These are phyloP conservation scores for Clistopyga incitator DNA, from an alignment of 2,888 invertebrate genomes.

Conservation along the genomic window DNA sequence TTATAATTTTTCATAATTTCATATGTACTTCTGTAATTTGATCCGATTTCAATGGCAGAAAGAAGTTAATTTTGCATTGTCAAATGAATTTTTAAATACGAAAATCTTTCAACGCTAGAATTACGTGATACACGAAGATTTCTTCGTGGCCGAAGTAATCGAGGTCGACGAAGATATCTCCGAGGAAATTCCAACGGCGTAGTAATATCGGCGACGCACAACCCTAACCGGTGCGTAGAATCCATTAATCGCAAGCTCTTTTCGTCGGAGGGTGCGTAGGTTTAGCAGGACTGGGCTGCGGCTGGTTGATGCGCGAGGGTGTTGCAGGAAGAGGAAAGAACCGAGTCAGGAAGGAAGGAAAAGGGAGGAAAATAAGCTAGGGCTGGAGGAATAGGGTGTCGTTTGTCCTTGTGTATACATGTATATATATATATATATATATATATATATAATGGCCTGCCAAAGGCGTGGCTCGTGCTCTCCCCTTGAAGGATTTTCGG, in stretches of 20 bases:
- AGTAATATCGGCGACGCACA: conserved; percentile 1
- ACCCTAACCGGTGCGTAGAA: conserved; percentile 22
- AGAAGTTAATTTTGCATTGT: too few species aligned
- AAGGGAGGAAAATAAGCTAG: background rate
- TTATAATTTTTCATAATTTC: too few species aligned
- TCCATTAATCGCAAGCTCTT: conserved; percentile 44
- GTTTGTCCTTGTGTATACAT: background rate
- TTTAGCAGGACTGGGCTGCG: background rate
- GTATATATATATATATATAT: too few species aligned
- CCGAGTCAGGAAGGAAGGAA: conserved; percentile 2
- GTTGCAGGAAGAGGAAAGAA: conserved; percentile 40
- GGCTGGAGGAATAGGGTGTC: conserved; percentile 9
- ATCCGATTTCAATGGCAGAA: background rate
- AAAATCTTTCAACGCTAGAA: background rate
- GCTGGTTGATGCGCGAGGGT: conserved; percentile 6
- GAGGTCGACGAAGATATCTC: conserved; percentile 8
- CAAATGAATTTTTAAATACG: too few species aligned
- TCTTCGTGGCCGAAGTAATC: background rate
- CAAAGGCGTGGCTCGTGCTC: conserved; percentile 60
- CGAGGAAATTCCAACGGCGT: conserved; percentile 6
- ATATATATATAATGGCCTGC: background rate
- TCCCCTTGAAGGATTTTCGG: conserved; percentile 58
- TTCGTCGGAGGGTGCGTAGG: conserved; percentile 28
- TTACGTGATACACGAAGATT: background rate
- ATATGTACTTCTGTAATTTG: too few species aligned